Conservation (phyloP, 2,797 vertebrate species). For the Parauchenoglanis ngamensis region DNA sequence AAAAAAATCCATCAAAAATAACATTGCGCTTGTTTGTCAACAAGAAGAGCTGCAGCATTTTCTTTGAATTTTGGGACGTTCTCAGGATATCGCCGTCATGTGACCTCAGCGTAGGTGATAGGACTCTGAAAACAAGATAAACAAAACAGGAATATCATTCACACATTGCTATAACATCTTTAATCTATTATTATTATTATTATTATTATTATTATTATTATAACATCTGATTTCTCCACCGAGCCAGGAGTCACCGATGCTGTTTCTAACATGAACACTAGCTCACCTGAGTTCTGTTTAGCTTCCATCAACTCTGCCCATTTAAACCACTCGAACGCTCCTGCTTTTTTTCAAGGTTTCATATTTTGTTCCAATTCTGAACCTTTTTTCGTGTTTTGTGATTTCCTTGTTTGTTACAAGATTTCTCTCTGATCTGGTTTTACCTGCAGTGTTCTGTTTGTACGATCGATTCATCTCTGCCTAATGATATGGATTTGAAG, state of each 20-base stretch:
- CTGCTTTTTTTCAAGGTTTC: neutral
- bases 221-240: neutral
- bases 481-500: neutral
- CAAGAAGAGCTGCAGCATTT: slow-evolving; percentile 41
- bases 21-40: slow-evolving; percentile 25
- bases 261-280: neutral
- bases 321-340: neutral
- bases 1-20: slow-evolving; percentile 26
- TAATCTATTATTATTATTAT: neutral
- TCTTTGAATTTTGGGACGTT: neutral
- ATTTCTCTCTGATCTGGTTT: neutral
- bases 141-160: neutral
- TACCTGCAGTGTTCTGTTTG: neutral
- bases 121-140: slow-evolving; percentile 77
- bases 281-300: neutral
- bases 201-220: neutral
- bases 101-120: slow-evolving; percentile 89
- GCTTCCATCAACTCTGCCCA: neutral
- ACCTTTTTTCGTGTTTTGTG: neutral
- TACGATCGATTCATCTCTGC: neutral
- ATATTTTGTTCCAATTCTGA: neutral
- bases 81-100: slow-evolving; percentile 81
- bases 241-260: neutral
- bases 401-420: neutral
- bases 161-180: neutral